phyloP scores from a whole-genome alignment of 2,113 vertebrate species.

The Colistium nudipinnis region DNA sequence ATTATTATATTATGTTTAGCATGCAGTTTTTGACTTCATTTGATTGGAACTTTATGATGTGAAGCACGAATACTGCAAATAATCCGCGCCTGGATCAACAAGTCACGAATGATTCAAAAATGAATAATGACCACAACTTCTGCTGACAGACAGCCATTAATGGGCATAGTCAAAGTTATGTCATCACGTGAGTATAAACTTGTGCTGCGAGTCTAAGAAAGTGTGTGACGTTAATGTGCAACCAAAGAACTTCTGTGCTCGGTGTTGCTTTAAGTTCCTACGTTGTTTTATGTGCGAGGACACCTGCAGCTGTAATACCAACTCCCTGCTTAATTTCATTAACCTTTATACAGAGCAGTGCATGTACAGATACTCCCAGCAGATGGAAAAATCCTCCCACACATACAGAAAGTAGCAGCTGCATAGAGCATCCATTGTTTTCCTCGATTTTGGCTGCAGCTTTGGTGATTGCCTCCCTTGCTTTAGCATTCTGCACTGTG shows the following conservation, averaged over 20 bases:
- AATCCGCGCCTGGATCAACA: too few species aligned
- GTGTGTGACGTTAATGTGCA: constrained; percentile 2
- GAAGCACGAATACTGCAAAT: neutral
- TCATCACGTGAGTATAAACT: neutral
- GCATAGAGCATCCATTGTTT: neutral
- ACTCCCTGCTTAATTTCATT: constrained; percentile 71
- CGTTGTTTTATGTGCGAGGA: constrained; percentile 38
- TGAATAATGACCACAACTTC: neutral
- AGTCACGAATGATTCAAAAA: too few species aligned
- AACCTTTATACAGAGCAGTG: constrained; percentile 72
- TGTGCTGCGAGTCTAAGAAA: too few species aligned
- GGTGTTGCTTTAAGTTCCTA: constrained; percentile 19
- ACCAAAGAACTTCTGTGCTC: constrained; percentile 13
- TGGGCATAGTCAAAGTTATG: neutral
- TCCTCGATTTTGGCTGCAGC: neutral
- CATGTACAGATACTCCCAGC: constrained; percentile 65
- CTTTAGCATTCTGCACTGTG: constrained; percentile 14
- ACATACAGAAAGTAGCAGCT: constrained; percentile 54
- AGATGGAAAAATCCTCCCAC: constrained; percentile 63
- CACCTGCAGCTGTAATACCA: constrained; percentile 58
- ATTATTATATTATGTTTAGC: neutral
- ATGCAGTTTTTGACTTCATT: neutral
- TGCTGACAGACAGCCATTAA: neutral
- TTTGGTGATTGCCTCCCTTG: neutral
- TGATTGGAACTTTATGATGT: neutral